Evolutionary conservation across 2,888 invertebrate genomes (phyloP), one percentile per base, ranked within the genome.

Genomic region (Microplitis manilae): DNA sequence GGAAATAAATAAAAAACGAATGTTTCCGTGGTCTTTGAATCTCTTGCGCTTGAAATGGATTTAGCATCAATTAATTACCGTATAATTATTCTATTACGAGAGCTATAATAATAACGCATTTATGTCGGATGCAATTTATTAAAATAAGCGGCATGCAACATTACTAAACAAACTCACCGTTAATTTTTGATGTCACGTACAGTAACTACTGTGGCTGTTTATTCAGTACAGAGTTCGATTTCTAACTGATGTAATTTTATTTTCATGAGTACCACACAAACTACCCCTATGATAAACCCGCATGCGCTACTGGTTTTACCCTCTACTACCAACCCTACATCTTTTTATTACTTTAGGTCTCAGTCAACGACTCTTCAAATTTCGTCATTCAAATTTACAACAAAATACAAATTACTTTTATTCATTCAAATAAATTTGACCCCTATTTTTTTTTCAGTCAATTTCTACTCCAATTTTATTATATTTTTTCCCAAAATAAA

Each of bases 261-360:
- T 62, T 62, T 20, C 20, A 62, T 62, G 15, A 62, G 62, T 62
- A 62, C 62, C 62, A 62, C 62, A 62, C 62, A 62, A 62, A 62
- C 62, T 20, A 70, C 60, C 50, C 39, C 17, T 8, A 62, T n/a
- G 8, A 8, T 15, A 2, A 8, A 40, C 1, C 77, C 79, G 80
- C 80, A 76, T 61, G 80, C 80, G 69, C 73, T 67, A 20, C 73
- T 67, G 40, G 15, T 5, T 62, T 30, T 38, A 74, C 20, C 73
- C 69, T 60, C 70, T 17, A 15, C 68, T 59, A 77, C 77, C 67
- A 72, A 76, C 74, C 69, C 77, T 62, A 17, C 73, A 72, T 74
- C 61, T 79, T 76, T 67, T 77, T 60, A 64, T 79, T 80, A 81
- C 80, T 78, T 69, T 73, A 79, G 39, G 76, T 77, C 71, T 74